phyloP scores from a whole-genome alignment of 1,140 invertebrate genomes.

The Cydia strobilella region DNA sequence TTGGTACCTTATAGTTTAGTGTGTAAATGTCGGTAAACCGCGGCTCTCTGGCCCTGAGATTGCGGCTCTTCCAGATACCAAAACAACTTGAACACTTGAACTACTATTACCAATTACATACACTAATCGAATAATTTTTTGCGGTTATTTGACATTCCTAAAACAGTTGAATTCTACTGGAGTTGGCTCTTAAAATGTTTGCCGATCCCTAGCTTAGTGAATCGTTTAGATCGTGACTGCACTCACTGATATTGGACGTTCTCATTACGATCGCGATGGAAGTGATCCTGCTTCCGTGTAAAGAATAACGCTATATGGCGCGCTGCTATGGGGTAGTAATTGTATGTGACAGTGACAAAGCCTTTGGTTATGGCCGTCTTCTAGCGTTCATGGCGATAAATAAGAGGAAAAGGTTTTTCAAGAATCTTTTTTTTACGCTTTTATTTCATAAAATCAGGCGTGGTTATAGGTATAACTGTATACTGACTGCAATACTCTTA shows the following conservation, averaged over 20 bases:
- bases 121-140: too few species aligned
- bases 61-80: too few species aligned
- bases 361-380: not conserved
- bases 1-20: too few species aligned
- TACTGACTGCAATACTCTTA: not conserved
- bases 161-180: too few species aligned
- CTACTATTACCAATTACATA: too few species aligned
- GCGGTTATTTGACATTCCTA: too few species aligned
- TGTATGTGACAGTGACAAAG: not conserved
- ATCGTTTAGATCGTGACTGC: not conserved
- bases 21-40: too few species aligned
- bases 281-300: not conserved
- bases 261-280: not conserved
- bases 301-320: not conserved
- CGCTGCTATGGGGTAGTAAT: not conserved
- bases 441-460: not conserved
- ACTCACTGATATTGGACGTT: conserved; percentile 7
- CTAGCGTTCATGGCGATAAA: not conserved
- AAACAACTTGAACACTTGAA: too few species aligned
- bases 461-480: not conserved
- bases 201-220: too few species aligned
- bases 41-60: too few species aligned
- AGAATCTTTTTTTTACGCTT: not conserved
- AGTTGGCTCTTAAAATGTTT: too few species aligned
- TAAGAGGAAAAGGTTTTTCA: not conserved